These are phyloP conservation scores for Acronicta alni DNA, from an alignment of 2,888 invertebrate species.

Conservation along the genomic window DNA sequence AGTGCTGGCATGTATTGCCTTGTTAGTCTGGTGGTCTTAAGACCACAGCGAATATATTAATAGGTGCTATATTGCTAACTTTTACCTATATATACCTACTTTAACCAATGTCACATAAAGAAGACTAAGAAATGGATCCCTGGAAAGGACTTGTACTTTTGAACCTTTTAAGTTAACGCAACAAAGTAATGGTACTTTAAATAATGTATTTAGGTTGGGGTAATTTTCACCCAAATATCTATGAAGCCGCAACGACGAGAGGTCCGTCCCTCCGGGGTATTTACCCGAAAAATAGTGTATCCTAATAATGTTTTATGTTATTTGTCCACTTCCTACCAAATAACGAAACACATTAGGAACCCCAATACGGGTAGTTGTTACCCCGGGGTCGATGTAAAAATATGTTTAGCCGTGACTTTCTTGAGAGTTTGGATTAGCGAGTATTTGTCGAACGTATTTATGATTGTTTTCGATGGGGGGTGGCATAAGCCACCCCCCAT, in stretches of 20 bases:
- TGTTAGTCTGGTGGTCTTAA: too few relatives aligned
- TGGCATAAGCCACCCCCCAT: too few relatives aligned
- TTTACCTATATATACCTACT: too few relatives aligned
- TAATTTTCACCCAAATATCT: constrained; percentile 20
- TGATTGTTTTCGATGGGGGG: background rate
- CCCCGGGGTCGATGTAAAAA: constrained; percentile 5
- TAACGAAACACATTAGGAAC: constrained; percentile 25
- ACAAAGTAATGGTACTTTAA: constrained; percentile 13
- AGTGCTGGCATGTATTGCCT: too few relatives aligned
- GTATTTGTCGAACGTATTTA: background rate
- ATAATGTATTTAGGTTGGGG: constrained; percentile 10
- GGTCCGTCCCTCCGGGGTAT: constrained; percentile 28
- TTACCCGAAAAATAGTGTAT: constrained; percentile 31
- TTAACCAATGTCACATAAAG: too few relatives aligned
- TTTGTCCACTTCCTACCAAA: constrained; percentile 33
- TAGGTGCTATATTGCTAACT: too few relatives aligned
- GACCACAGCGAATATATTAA: too few relatives aligned
- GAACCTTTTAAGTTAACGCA: background rate
- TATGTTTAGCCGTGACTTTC: constrained; percentile 4
- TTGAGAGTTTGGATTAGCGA: background rate
- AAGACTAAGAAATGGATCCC: too few relatives aligned
- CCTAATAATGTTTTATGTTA: constrained; percentile 46
- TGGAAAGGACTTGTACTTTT: too few relatives aligned
- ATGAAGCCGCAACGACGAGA: constrained; percentile 3
- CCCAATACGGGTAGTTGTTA: too few relatives aligned